A percentile compares a stretch with the other conserved stretches of the same genome.
Evolutionary conservation across 2,797 vertebrate species (phyloP).

Genomic region (Crax fasciolata): DNA sequence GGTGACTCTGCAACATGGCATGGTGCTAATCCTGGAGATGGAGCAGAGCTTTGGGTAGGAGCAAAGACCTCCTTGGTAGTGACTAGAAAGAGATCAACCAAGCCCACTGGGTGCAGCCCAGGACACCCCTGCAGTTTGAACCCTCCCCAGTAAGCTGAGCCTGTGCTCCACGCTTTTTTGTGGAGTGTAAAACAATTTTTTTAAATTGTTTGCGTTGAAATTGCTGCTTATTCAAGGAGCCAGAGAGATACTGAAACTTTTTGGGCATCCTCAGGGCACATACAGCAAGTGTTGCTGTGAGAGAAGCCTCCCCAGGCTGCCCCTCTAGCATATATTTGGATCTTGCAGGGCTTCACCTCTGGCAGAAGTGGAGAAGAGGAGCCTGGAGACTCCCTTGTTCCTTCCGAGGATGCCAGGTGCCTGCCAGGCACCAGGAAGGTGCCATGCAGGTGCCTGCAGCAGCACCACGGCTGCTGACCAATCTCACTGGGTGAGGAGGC

Average conservation of each 20-base stretch:
- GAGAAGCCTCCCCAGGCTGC: background rate
- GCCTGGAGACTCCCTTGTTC: background rate
- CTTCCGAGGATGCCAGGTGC: background rate
- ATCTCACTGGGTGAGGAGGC: background rate
- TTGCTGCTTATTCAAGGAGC: background rate
- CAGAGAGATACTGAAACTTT: background rate
- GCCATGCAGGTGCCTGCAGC: background rate
- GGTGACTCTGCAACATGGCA: background rate
- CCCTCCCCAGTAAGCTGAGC: background rate
- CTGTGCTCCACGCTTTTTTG: background rate
- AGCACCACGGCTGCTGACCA: background rate
- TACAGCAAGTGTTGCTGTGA: background rate
- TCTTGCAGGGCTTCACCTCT: background rate
- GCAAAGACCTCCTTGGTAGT: background rate
- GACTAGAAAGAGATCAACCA: background rate
- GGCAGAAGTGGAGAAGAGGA: background rate
- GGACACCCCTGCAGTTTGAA: background rate
- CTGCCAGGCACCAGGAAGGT: background rate
- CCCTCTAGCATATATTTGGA: background rate
- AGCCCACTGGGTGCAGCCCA: background rate
- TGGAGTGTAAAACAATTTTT: background rate
- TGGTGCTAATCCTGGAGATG: slow-evolving; percentile 2
- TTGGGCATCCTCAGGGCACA: background rate
- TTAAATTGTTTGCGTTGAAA: background rate
- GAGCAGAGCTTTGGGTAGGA: slow-evolving; percentile 8